Percentiles rank a stretch among this genome's conserved stretches.
These are phyloP conservation scores for Hypotaenidia philippensis DNA, from an alignment of 2,797 vertebrate genomes.

Conservation along the genomic window DNA sequence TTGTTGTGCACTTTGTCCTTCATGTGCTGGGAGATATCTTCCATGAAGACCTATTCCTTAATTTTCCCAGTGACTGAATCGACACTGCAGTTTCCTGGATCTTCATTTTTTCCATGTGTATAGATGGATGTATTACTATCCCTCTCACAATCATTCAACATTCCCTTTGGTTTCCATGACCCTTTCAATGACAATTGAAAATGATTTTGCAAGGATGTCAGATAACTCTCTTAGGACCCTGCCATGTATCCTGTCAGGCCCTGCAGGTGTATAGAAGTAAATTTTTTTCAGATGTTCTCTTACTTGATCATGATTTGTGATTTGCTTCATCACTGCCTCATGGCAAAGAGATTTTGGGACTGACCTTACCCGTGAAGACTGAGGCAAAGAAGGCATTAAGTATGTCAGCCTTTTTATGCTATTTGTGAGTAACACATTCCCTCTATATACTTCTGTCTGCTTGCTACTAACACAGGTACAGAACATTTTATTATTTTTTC, in stretches of 20 bases:
- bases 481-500: background rate
- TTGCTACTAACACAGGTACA: background rate
- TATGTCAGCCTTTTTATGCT: background rate
- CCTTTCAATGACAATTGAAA: background rate
- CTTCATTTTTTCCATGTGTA: background rate
- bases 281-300: background rate
- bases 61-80: background rate
- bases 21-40: background rate
- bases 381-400: background rate
- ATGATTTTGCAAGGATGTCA: background rate
- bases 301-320: background rate
- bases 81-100: background rate
- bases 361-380: background rate
- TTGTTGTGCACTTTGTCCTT: background rate
- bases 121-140: background rate
- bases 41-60: background rate
- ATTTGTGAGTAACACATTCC: background rate
- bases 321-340: background rate
- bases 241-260: background rate
- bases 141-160: background rate
- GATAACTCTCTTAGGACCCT: background rate
- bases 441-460: background rate
- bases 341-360: background rate
- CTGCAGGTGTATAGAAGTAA: rapidly evolving
- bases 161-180: background rate